Percentiles rank a stretch among this genome's conserved stretches.
Evolutionary conservation across 2,888 invertebrate genomes (phyloP).

Genomic region (Cistogaster globosa): DNA sequence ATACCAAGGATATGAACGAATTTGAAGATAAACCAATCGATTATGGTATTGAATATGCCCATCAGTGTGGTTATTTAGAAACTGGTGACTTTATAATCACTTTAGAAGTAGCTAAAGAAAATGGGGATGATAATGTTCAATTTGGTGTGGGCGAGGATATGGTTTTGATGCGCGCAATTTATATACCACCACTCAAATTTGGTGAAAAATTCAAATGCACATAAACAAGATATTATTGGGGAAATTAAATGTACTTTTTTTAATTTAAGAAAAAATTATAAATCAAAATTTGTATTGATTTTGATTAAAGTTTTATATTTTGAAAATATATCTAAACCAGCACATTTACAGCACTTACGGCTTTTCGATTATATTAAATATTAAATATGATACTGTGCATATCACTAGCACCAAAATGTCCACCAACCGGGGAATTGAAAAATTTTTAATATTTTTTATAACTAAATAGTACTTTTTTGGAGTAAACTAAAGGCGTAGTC

Average conservation of each 20-base stretch:
- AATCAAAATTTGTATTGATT: not conserved
- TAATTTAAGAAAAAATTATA: not conserved
- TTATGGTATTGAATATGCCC: slow-evolving; percentile 78
- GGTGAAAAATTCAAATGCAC: slow-evolving; percentile 77
- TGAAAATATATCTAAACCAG: too few species aligned
- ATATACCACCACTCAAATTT: slow-evolving; percentile 76
- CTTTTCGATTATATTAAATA: too few species aligned
- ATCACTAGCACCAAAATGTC: too few species aligned
- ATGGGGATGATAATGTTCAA: slow-evolving; percentile 75
- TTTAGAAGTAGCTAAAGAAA: slow-evolving; percentile 77
- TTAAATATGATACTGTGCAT: too few species aligned
- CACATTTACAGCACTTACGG: too few species aligned
- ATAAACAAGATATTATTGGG: slow-evolving; percentile 27
- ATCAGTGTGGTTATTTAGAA: slow-evolving; percentile 75
- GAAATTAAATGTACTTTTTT: not conserved
- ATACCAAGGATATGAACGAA: slow-evolving; percentile 75
- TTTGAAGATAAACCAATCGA: slow-evolving; percentile 76
- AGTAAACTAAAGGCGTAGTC: too few species aligned
- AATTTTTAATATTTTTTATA: too few species aligned
- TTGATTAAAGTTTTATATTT: too few species aligned
- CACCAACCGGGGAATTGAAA: too few species aligned
- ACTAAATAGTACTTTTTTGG: too few species aligned
- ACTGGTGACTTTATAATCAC: slow-evolving; percentile 81
- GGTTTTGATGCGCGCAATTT: slow-evolving; percentile 79
- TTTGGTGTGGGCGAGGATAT: slow-evolving; percentile 76